Evolutionary conservation across 1,140 invertebrate genomes (phyloP).

Genomic region (Ladona fulva): DNA sequence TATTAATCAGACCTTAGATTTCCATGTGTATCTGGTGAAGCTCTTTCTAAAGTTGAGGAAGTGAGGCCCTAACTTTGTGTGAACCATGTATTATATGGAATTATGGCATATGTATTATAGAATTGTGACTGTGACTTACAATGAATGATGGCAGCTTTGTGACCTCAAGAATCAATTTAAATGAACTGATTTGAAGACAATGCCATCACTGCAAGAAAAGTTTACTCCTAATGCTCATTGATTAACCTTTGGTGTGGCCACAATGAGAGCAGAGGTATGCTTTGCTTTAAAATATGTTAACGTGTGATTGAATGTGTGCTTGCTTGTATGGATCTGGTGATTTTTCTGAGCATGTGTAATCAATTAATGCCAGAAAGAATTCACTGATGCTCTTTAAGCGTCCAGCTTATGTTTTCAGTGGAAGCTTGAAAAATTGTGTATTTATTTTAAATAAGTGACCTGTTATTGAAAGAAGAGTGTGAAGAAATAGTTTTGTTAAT

Average conservation of each 20-base stretch:
- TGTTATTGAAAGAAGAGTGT: neutral
- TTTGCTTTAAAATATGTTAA: neutral
- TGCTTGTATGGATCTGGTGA: neutral
- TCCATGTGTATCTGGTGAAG: no score
- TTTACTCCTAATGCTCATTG: no score
- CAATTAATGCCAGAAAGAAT: neutral
- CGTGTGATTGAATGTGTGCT: neutral
- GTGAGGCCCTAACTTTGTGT: no score
- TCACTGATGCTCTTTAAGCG: neutral
- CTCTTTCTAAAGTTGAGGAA: no score
- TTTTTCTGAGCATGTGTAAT: neutral
- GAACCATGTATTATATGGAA: neutral
- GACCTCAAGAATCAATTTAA: no score
- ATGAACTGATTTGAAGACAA: no score
- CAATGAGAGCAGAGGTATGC: no score
- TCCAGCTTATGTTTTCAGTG: neutral
- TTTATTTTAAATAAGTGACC: neutral
- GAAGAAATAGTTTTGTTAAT: neutral
- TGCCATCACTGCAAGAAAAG: no score
- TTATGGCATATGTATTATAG: neutral
- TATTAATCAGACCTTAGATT: no score
- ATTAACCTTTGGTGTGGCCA: no score
- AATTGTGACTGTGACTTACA: neutral
- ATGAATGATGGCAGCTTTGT: no score
- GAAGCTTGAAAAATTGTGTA: neutral